phyloP scores from a whole-genome alignment of 2,113 vertebrate species.

The Boleophthalmus pectinirostris region DNA sequence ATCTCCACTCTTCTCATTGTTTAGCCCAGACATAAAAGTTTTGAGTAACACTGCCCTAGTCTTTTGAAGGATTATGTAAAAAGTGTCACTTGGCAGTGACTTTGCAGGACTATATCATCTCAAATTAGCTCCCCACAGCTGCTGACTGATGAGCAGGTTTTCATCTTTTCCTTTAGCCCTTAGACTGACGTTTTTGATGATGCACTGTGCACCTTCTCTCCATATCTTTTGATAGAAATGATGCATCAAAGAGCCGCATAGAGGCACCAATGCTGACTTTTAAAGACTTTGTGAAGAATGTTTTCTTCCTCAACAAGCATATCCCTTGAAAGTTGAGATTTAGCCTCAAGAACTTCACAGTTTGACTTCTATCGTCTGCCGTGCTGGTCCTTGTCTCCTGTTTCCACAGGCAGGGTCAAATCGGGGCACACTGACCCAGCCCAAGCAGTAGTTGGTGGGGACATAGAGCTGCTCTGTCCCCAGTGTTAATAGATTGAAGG shows the following conservation, averaged over 20 bases:
- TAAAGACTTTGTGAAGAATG: constrained; percentile 15
- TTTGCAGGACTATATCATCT: constrained; percentile 52
- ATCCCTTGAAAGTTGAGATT: constrained; percentile 34
- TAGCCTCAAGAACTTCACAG: constrained; percentile 44
- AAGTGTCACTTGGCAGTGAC: constrained; percentile 46
- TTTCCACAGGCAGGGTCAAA: constrained; percentile 19
- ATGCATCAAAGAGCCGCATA: constrained; percentile 36
- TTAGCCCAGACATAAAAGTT: not conserved
- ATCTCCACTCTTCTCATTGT: not conserved
- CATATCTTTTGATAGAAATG: constrained; percentile 51
- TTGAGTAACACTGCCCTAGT: not conserved
- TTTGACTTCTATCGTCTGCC: not conserved
- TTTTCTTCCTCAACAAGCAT: constrained; percentile 27
- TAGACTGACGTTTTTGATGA: constrained; percentile 26
- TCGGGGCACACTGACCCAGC: constrained; percentile 44
- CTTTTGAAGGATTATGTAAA: constrained; percentile 39
- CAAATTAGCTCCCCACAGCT: constrained; percentile 55
- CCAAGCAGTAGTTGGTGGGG: constrained; percentile 15
- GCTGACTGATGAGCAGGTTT: constrained; percentile 46
- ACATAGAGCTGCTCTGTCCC: constrained; percentile 34
- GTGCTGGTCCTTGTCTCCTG: constrained; percentile 12
- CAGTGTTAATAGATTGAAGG: constrained; percentile 21
- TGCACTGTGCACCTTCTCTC: constrained; percentile 19
- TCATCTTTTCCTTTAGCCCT: constrained; percentile 46
- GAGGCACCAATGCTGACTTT: constrained; percentile 45